Evolutionary conservation across 2,113 vertebrate genomes (phyloP).

Genomic region (Hypocryptadius cinnamomeus): DNA sequence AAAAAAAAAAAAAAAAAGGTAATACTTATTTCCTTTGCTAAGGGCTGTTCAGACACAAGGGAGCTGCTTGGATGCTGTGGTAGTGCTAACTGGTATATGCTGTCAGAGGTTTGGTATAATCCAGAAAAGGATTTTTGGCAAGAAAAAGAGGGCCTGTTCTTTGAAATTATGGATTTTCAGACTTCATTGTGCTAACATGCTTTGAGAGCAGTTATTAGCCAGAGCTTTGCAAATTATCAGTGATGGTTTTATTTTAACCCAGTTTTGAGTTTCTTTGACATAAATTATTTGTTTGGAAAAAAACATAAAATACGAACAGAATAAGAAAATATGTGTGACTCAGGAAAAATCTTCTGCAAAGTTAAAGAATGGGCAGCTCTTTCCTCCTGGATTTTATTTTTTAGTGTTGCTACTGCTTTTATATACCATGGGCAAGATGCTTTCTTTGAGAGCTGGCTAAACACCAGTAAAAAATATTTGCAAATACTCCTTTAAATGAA

Average conservation of each 20-base stretch:
- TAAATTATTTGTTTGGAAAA: neutral
- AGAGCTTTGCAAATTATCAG: neutral
- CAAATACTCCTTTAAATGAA: constrained; percentile 59
- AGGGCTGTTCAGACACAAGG: neutral
- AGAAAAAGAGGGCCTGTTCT: neutral
- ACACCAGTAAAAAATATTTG: constrained; percentile 53
- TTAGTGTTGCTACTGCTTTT: neutral
- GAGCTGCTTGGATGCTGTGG: neutral
- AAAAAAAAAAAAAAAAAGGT: neutral
- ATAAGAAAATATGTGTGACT: neutral
- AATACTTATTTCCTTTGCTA: neutral
- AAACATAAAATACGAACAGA: neutral
- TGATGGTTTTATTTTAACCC: neutral
- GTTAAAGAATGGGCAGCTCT: neutral
- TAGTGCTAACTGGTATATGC: neutral
- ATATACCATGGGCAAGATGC: neutral
- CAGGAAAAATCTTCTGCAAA: neutral
- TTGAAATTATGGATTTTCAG: constrained; percentile 1
- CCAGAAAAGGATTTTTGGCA: constrained; percentile 7
- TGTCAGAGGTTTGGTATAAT: neutral
- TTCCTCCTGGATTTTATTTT: neutral
- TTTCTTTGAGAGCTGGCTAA: constrained; percentile 35
- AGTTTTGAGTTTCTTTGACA: neutral
- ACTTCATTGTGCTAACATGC: neutral
- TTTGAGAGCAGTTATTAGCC: neutral